These are phyloP conservation scores for Palythoa heliodiscus DNA, from an alignment of 92 coral and sea anemone genomes.

Conservation along the genomic window DNA sequence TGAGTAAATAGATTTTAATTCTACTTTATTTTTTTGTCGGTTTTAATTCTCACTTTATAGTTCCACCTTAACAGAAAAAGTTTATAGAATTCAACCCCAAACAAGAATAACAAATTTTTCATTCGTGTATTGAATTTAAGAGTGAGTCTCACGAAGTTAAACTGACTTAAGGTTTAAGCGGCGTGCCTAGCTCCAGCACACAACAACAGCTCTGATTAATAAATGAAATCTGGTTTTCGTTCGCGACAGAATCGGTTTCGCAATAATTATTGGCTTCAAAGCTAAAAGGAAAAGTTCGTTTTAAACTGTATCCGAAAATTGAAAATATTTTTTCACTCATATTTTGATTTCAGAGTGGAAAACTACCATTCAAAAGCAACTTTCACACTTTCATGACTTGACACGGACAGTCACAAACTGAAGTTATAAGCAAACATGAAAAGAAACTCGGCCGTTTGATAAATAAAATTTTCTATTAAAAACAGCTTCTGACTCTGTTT, in stretches of 20 bases:
- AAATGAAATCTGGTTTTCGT: slow-evolving; percentile 25
- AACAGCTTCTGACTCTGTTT: slow-evolving; percentile 26
- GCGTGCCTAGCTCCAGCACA: slow-evolving; percentile 30
- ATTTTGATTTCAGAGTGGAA: slow-evolving; percentile 24
- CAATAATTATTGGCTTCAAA: slow-evolving; percentile 24
- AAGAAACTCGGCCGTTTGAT: slow-evolving; percentile 24
- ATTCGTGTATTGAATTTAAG: slow-evolving; percentile 18
- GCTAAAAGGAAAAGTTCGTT: slow-evolving; percentile 22
- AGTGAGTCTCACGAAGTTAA: slow-evolving; percentile 22
- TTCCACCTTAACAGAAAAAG: slow-evolving; percentile 12
- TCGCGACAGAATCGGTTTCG: slow-evolving; percentile 15
- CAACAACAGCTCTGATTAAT: slow-evolving; percentile 24
- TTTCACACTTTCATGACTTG: slow-evolving; percentile 24
- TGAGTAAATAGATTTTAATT: slow-evolving; percentile 22
- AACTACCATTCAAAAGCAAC: slow-evolving; percentile 25
- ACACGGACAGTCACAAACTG: slow-evolving; percentile 23
- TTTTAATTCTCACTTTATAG: not conserved
- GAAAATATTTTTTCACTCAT: slow-evolving; percentile 23
- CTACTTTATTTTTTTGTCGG: slow-evolving; percentile 9
- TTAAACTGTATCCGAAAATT: slow-evolving; percentile 24
- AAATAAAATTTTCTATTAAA: slow-evolving; percentile 21
- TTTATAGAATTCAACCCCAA: slow-evolving; percentile 20
- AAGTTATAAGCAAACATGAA: slow-evolving; percentile 19
- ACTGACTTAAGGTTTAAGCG: slow-evolving; percentile 27
- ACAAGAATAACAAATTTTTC: slow-evolving; percentile 24